These are phyloP conservation scores for Cerastoderma edule DNA, from an alignment of 2,888 invertebrate species.

Conservation along the genomic window DNA sequence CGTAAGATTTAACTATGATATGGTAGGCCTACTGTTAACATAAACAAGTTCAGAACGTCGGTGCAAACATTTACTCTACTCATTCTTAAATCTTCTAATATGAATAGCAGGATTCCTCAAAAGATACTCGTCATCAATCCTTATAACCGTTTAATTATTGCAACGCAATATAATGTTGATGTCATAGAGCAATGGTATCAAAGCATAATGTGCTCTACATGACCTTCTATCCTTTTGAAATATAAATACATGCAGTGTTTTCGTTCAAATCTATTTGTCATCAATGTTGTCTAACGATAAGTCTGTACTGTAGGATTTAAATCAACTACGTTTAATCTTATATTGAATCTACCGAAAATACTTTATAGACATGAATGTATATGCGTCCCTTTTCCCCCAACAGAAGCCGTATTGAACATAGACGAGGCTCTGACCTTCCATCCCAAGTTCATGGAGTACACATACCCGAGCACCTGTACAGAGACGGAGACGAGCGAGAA, in stretches of 20 bases:
- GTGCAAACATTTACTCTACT: background rate
- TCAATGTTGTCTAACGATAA: too few relatives aligned
- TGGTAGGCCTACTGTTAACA: background rate
- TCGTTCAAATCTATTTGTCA: too few relatives aligned
- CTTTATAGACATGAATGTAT: too few relatives aligned
- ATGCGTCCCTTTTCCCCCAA: background rate
- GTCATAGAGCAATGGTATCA: too few relatives aligned
- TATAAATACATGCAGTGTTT: too few relatives aligned
- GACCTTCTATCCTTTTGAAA: too few relatives aligned
- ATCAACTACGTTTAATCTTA: too few relatives aligned
- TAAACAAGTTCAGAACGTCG: background rate
- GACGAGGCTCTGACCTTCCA: constrained; percentile 7
- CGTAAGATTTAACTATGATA: constrained; percentile 13
- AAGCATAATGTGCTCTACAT: too few relatives aligned
- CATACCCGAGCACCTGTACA: background rate
- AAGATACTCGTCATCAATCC: background rate
- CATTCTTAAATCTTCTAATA: background rate
- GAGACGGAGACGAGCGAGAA: background rate
- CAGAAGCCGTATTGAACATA: background rate
- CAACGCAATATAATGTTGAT: too few relatives aligned
- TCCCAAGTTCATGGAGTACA: background rate
- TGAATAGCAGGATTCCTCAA: background rate
- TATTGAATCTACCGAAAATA: too few relatives aligned
- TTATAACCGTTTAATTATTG: background rate
- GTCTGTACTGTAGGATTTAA: too few relatives aligned